These are phyloP conservation scores for Heliconius ismenius DNA, from an alignment of 2,888 invertebrate species.

Conservation along the genomic window DNA sequence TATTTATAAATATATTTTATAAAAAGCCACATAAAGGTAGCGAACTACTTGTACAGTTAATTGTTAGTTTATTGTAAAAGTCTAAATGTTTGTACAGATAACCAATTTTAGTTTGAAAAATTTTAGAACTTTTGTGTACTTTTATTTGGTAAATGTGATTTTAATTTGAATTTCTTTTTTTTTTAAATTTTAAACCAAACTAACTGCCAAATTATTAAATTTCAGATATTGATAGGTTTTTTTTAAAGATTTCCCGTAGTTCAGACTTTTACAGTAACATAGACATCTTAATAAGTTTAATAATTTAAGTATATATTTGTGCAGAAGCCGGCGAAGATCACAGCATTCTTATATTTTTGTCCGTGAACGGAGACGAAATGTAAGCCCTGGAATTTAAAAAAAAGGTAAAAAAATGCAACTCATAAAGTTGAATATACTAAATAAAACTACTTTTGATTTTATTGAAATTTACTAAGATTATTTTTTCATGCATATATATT, in stretches of 20 bases:
- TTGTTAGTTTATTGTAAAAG: slow-evolving; percentile 12
- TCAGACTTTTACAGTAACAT: slow-evolving; percentile 42
- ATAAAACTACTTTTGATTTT: not conserved
- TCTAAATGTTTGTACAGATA: not conserved
- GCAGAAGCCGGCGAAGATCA: slow-evolving; percentile 67
- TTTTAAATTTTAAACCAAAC: not conserved
- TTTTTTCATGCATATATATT: not conserved
- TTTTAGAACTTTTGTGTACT: too few species aligned
- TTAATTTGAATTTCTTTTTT: not conserved
- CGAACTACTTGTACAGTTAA: slow-evolving; percentile 65
- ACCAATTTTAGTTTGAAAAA: not conserved
- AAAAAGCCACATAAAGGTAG: slow-evolving; percentile 71
- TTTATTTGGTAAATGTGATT: not conserved
- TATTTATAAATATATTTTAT: slow-evolving; percentile 59
- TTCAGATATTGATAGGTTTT: too few species aligned
- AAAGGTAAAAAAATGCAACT: slow-evolving; percentile 31
- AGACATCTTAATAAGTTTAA: slow-evolving; percentile 51
- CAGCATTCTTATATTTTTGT: slow-evolving; percentile 85
- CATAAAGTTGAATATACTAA: not conserved
- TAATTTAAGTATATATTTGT: slow-evolving; percentile 63
- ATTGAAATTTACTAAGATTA: not conserved
- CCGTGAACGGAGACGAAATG: slow-evolving; percentile 85
- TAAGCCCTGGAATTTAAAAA: slow-evolving; percentile 79
- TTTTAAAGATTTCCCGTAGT: too few species aligned
- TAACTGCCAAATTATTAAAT: not conserved